Percentiles rank a stretch among this genome's conserved stretches.
Evolutionary conservation across 2,888 invertebrate genomes (phyloP).

Genomic region (Frankliniella fusca): DNA sequence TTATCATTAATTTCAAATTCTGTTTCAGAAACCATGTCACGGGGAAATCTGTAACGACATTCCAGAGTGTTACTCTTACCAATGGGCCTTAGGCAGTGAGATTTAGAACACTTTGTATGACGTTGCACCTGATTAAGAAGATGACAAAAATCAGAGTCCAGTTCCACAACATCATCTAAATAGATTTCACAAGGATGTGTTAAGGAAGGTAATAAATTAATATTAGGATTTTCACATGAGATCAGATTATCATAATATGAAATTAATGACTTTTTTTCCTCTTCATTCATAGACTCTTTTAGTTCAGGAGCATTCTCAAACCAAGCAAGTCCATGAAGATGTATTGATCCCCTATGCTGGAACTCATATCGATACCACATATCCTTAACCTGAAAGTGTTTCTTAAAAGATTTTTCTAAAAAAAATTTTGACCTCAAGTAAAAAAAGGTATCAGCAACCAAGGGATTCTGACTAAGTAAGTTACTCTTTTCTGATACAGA

Average conservation of each 20-base stretch:
- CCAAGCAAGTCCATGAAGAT: conserved; percentile 38
- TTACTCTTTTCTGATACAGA: no score
- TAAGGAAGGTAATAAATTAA: conserved; percentile 29
- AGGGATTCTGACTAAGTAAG: no score
- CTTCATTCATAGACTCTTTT: conserved; percentile 25
- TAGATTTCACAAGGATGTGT: conserved; percentile 34
- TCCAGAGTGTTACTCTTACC: background rate
- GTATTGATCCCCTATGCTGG: conserved; percentile 37
- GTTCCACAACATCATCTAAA: background rate
- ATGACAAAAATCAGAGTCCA: conserved; percentile 9
- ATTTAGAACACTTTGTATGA: conserved; percentile 30
- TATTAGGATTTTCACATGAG: conserved; percentile 34
- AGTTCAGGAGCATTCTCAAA: conserved; percentile 34
- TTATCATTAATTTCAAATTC: background rate
- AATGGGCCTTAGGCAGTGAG: conserved; percentile 32
- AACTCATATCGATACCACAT: conserved; percentile 33
- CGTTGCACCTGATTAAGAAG: conserved; percentile 26
- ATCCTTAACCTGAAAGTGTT: conserved; percentile 30
- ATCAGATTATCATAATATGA: conserved; percentile 33
- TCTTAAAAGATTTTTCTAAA: no score
- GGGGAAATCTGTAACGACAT: conserved; percentile 34
- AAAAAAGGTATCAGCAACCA: no score
- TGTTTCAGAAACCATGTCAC: background rate
- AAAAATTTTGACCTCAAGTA: no score
- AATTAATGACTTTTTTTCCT: background rate